phyloP scores from a whole-genome alignment of 2,888 invertebrate genomes.

The Raillietiella orientalis region DNA sequence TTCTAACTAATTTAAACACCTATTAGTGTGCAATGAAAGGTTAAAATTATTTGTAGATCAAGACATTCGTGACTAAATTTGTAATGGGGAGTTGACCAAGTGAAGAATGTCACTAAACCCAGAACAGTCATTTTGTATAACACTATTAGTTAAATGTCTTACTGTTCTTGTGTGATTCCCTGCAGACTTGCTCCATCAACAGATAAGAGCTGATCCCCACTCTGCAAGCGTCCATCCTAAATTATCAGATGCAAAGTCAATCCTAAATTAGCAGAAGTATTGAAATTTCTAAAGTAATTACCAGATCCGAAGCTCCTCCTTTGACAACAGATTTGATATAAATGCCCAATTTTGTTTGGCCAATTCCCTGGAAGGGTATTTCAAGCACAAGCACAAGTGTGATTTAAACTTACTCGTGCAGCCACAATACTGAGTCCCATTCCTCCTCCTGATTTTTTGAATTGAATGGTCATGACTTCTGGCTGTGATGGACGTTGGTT shows the following conservation, averaged over 20 bases:
- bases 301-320: constrained; percentile 20
- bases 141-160: too few relatives aligned
- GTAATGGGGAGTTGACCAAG: too few relatives aligned
- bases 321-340: constrained; percentile 96
- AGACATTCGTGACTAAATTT: too few relatives aligned
- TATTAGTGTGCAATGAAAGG: too few relatives aligned
- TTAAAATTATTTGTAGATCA: too few relatives aligned
- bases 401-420: constrained; percentile 32
- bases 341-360: constrained; percentile 60
- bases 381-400: too few relatives aligned
- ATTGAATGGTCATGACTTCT: constrained; percentile 47
- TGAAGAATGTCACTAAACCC: too few relatives aligned
- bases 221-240: constrained; percentile 65
- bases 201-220: constrained; percentile 83
- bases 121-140: too few relatives aligned
- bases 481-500: constrained; percentile 13
- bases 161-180: constrained; percentile 34
- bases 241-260: not conserved
- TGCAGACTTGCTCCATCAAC: constrained; percentile 88
- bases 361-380: constrained; percentile 34
- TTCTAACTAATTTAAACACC: too few relatives aligned
- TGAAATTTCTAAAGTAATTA: constrained; percentile 9
- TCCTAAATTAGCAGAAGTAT: not conserved
- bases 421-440: constrained; percentile 98
- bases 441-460: constrained; percentile 77